Evolutionary conservation across 2,888 invertebrate genomes (phyloP).

Genomic region (Apoderus coryli): DNA sequence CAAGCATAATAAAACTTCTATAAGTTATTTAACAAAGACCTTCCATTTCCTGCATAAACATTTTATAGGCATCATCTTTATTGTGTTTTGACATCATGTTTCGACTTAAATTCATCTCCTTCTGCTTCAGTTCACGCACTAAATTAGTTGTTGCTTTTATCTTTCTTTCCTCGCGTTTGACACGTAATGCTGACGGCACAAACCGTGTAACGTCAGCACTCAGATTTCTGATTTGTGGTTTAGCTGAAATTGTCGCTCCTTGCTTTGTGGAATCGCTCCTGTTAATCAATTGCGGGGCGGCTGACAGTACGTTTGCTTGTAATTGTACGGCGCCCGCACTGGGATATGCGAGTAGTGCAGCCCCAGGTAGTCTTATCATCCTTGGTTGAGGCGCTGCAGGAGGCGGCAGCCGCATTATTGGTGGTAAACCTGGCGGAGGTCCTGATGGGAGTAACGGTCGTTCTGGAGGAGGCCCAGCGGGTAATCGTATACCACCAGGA

Average conservation of each 20-base stretch:
- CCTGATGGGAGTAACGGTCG: conserved; percentile 36
- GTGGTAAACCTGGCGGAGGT: conserved; percentile 41
- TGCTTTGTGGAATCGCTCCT: conserved; percentile 47
- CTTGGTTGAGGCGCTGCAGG: conserved; percentile 40
- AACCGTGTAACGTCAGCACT: conserved; percentile 92
- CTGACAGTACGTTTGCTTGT: conserved; percentile 57
- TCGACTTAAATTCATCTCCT: conserved; percentile 30
- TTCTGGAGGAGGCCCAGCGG: conserved; percentile 40
- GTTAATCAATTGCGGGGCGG: conserved; percentile 68
- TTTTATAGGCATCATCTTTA: conserved; percentile 96
- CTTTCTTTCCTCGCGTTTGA: conserved; percentile 74
- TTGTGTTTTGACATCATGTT: conserved; percentile 39
- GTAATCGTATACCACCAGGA: conserved; percentile 27
- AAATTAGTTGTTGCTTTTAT: conserved; percentile 40
- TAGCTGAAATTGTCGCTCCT: conserved; percentile 78
- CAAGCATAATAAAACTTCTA: too few species aligned
- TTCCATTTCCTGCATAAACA: conserved; percentile 98
- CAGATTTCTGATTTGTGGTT: conserved; percentile 88
- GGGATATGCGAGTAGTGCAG: conserved; percentile 20
- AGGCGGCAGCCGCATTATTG: conserved; percentile 38
- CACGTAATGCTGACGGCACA: conserved; percentile 81
- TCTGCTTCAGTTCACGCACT: conserved; percentile 38
- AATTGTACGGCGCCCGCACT: conserved; percentile 15
- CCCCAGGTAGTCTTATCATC: conserved; percentile 26
- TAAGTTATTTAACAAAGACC: too few species aligned